Conservation (phyloP, 2,113 vertebrate genomes). For the Cololabis saira region DNA sequence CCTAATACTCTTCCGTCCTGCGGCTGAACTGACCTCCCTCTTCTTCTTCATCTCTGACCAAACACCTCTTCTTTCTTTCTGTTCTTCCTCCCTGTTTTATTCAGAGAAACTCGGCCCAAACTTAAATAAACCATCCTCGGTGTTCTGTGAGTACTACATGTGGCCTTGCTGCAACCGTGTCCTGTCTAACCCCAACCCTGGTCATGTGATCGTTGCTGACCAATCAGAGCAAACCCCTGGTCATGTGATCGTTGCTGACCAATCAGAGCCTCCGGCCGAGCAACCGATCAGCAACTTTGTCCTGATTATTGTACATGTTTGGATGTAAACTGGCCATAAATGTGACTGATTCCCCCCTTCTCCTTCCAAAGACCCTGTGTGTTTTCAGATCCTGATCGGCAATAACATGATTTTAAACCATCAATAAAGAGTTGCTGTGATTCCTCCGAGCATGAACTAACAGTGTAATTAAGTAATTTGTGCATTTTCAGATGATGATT, state of each 20-base stretch:
- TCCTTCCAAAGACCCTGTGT: no score
- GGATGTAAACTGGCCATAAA: no score
- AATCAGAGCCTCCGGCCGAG: constrained; percentile 28
- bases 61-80: constrained; percentile 51
- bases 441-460: no score
- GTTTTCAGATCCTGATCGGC: no score
- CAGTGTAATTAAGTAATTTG: no score
- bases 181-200: constrained; percentile 63
- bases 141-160: constrained; percentile 86
- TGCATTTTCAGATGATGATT: no score
- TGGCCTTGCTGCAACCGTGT: constrained; percentile 69
- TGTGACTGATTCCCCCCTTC: no score
- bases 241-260: constrained; percentile 52
- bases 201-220: constrained; percentile 51
- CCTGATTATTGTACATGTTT: no score
- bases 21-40: constrained; percentile 10
- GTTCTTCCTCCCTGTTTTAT: constrained; percentile 63
- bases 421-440: no score
- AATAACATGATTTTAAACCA: no score
- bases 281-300: constrained; percentile 21
- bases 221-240: constrained; percentile 41
- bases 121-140: constrained; percentile 84
- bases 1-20: neutral
- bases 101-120: constrained; percentile 84
- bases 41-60: constrained; percentile 59